Percentiles rank a stretch among this genome's conserved stretches.
These are phyloP conservation scores for Leuctra nigra DNA, from an alignment of 2,888 invertebrate genomes.

Conservation along the genomic window DNA sequence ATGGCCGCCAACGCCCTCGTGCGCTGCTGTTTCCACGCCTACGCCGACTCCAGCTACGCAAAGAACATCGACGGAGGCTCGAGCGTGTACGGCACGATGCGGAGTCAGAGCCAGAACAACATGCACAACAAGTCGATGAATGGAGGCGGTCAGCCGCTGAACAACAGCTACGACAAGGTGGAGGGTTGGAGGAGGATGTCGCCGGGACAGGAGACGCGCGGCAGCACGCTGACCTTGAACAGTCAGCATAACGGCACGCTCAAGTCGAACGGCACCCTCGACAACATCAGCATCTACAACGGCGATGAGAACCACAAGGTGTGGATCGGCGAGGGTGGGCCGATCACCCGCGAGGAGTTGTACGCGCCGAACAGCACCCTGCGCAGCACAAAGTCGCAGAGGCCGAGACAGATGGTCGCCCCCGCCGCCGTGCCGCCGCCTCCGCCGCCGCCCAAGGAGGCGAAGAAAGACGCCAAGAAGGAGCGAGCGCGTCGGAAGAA, in stretches of 20 bases:
- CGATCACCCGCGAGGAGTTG: conserved; percentile 49
- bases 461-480: conserved; percentile 48
- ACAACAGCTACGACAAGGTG: conserved; percentile 42
- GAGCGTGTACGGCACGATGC: conserved; percentile 43
- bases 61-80: conserved; percentile 44
- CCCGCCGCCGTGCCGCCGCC: conserved; percentile 74
- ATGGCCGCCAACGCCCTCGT: conserved; percentile 97
- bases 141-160: conserved; percentile 33
- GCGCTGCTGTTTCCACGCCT: conserved; percentile 95
- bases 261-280: conserved; percentile 44
- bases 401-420: conserved; percentile 74
- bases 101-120: conserved; percentile 40
- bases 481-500: conserved; percentile 48
- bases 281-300: conserved; percentile 78
- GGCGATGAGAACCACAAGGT: conserved; percentile 93
- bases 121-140: conserved; percentile 40
- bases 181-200: conserved; percentile 48
- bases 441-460: conserved; percentile 63
- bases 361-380: conserved; percentile 53
- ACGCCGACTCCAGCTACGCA: conserved; percentile 92
- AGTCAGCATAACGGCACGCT: conserved; percentile 43
- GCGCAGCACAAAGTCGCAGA: conserved; percentile 46
- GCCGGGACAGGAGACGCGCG: conserved; percentile 37
- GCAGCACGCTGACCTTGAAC: conserved; percentile 54
- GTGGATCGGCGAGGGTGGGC: conserved; percentile 66